Base-by-base conservation (phyloP, 2,113 vertebrate species). In the Crocuta crocuta region DNA sequence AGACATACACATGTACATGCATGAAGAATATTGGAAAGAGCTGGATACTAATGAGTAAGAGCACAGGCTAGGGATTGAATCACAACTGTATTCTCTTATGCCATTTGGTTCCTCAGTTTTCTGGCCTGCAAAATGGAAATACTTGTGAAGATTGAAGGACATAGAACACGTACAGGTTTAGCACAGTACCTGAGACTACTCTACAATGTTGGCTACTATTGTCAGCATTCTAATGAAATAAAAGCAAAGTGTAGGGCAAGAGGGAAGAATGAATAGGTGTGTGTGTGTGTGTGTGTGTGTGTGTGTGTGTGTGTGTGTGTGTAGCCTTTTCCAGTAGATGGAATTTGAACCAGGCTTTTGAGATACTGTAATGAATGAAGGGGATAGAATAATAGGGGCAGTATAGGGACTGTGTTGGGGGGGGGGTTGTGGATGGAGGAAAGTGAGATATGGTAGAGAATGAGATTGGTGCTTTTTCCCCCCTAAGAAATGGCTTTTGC, bases 141-240 rank as follows among this genome's bases (percentile, higher is more conserved):
- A 68, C 31, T 55, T 73, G 24, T 35, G 61, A 82, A 61, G 58
- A 68, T 23, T 70, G 55, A 82, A 94, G 28, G n/a, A 80, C 15
- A 31, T 7, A 73, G 33, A 88, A 31, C 65, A 28, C 26, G 33
- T 43, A 26, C 10, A n/a, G 73, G 6, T 68, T 89, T 55, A 95
- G 21, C 17, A 74, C 21, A 63, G 71, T 50, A 61, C 10, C 21
- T 94, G 68, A 71, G 65, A 66, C 65, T n/a, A 45, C 9, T 43
- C 16, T 53, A 33, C 87, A 81, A 50, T 74, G 50, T 91, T 93
- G 66, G 82, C 35, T 86, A 26, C 65, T 50, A 39, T 91, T 66
- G 16, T 81, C 45, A 31, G 28, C 55, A 6, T 87, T 95, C 58
- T 93, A 63, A 55, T 87, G 58, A 94, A 94, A 88, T 78, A 66